Evolutionary conservation across 2,888 invertebrate genomes (phyloP), one percentile per base, ranked within the genome.

Genomic region (Balanococcus diminutus): DNA sequence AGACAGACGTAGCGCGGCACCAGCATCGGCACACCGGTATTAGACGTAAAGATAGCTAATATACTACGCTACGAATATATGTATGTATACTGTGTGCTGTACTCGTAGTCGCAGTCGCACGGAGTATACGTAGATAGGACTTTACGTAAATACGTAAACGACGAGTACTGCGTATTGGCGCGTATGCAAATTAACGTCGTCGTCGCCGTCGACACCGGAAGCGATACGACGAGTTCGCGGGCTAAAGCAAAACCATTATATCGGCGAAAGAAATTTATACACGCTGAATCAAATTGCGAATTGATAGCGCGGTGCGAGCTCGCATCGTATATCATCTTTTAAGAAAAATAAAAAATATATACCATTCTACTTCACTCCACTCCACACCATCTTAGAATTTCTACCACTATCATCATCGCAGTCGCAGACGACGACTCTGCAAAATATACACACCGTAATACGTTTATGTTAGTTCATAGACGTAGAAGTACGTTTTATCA

Each of bases 201-300:
- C 56, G 19, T 19, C 28, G 28, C 28, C 28, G 67, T 56, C 56
- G 56, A 56, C 22, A 67, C 67, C 28, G 67, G 67, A 67, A 67
- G 28, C 22, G 6, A 67, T 67, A 67, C 67, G 61, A 22, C 61
- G 61, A 22, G 61, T 8, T 61, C 25, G 67, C 67, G 67, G 67
- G 14, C n/a, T 67, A 16, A 28, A 67, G 28, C 28, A 28, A 67
- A 67, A 67, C 67, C 28, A 67, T 67, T 67, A 67, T 67, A 67
- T 67, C 67, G 67, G 67, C 67, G 67, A 67, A 67, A 28, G 67
- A 67, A 67, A 67, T 67, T 67, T 67, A 67, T 67, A 67, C 67
- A 31, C 67, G 25, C 28, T 28, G 67, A 67, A 67, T 67, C 67
- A 67, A 67, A 67, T 67, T 28, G 56, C 56, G 22, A 56, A 56